phyloP scores from a whole-genome alignment of 2,888 invertebrate genomes.

The Philereme vetulata region DNA sequence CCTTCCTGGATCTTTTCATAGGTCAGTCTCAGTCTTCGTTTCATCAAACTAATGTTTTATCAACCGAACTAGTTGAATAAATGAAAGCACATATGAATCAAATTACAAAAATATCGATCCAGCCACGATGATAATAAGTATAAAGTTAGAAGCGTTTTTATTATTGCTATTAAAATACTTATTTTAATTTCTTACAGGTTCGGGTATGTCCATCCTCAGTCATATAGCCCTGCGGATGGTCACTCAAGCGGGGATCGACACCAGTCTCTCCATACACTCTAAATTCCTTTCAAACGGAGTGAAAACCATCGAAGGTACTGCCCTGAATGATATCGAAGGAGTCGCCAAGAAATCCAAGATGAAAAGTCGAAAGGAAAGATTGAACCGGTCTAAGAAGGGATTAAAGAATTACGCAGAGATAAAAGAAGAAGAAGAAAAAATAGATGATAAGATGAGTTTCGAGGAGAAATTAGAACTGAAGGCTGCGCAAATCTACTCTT shows the following conservation, averaged over 20 bases:
- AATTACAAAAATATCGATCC: too few relatives aligned
- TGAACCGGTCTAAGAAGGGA: slow-evolving; percentile 68
- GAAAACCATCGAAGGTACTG: slow-evolving; percentile 61
- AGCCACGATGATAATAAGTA: too few relatives aligned
- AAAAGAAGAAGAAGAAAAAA: slow-evolving; percentile 58
- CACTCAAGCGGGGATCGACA: slow-evolving; percentile 86
- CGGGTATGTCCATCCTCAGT: slow-evolving; percentile 92
- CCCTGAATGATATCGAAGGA: slow-evolving; percentile 70
- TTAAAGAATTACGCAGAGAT: slow-evolving; percentile 58
- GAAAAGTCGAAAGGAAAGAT: slow-evolving; percentile 71
- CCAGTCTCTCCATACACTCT: slow-evolving; percentile 74
- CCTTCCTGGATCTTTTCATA: slow-evolving; percentile 88
- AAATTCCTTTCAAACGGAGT: slow-evolving; percentile 63
- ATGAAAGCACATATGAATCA: too few relatives aligned
- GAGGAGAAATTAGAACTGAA: slow-evolving; percentile 66
- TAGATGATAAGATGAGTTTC: slow-evolving; percentile 58
- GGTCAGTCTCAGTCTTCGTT: slow-evolving; percentile 66
- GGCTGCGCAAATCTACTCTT: slow-evolving; percentile 82
- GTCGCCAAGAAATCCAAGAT: slow-evolving; percentile 68
- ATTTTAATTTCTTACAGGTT: slow-evolving; percentile 69
- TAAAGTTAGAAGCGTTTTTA: too few relatives aligned
- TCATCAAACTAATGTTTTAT: too few relatives aligned
- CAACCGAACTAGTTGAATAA: too few relatives aligned
- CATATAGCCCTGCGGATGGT: slow-evolving; percentile 89
- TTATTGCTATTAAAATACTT: too few relatives aligned